A percentile compares a stretch with the other conserved stretches of the same genome.
Evolutionary conservation across 2,113 vertebrate species (phyloP).

Genomic region (Ploceus nigricollis): DNA sequence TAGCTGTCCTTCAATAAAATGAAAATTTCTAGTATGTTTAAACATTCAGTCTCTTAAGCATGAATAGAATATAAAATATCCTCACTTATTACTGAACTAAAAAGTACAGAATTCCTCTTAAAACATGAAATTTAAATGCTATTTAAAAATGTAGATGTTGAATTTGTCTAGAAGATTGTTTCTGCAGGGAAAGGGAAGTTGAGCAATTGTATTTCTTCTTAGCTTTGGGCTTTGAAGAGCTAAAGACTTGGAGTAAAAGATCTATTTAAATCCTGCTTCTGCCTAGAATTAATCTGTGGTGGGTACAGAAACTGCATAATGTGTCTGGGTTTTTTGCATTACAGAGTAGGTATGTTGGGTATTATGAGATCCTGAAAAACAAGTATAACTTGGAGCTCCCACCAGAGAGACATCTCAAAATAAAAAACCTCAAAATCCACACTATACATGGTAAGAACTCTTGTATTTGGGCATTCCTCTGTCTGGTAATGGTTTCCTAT

Average conservation of each 20-base stretch:
- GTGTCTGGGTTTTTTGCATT: conserved; percentile 58
- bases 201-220: neutral
- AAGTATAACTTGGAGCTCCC: conserved; percentile 82
- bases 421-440: conserved; percentile 85
- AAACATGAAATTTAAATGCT: neutral
- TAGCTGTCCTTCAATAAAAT: neutral
- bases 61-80: neutral
- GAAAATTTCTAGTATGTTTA: neutral
- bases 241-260: neutral
- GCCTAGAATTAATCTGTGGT: neutral
- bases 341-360: conserved; percentile 91
- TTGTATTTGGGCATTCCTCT: neutral
- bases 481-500: neutral
- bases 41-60: neutral
- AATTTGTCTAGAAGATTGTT: neutral
- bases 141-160: neutral
- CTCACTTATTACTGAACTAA: neutral
- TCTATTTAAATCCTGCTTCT: neutral
- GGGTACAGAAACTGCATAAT: conserved; percentile 16
- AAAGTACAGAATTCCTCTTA: neutral
- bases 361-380: conserved; percentile 90
- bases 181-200: neutral
- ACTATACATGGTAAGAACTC: conserved; percentile 83
- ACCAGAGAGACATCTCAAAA: conserved; percentile 75
- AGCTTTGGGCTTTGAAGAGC: neutral